Evolutionary conservation across 2,888 invertebrate species (phyloP).

Genomic region (Lithophane ornitopus): DNA sequence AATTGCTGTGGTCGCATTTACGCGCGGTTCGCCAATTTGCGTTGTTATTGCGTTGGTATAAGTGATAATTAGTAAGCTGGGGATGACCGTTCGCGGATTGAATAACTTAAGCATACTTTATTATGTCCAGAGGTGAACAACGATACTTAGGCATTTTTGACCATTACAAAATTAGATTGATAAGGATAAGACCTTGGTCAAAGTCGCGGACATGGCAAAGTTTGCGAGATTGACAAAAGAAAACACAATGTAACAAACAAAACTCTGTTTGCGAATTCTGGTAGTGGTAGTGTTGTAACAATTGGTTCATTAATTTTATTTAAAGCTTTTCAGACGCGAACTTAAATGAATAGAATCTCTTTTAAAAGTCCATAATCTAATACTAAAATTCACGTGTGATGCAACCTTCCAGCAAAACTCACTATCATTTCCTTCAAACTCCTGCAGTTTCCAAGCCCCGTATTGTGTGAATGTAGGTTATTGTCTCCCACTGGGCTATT

Average conservation of each 20-base stretch:
- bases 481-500: slow-evolving; percentile 46
- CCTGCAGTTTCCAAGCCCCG: slow-evolving; percentile 1
- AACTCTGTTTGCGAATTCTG: not conserved
- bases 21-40: not conserved
- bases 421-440: not conserved
- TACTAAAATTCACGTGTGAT: not conserved
- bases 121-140: not conserved
- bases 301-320: not conserved
- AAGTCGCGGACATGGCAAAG: not conserved
- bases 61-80: slow-evolving; percentile 28
- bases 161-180: not conserved
- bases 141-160: not conserved
- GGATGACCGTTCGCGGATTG: slow-evolving; percentile 9
- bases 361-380: not conserved
- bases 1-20: slow-evolving; percentile 29
- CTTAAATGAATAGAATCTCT: not conserved
- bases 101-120: not conserved
- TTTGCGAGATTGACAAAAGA: slow-evolving; percentile 4
- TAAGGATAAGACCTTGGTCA: not conserved
- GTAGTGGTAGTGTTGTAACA: not conserved
- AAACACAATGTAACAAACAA: not conserved
- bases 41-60: slow-evolving; percentile 17
- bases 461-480: slow-evolving; percentile 52
- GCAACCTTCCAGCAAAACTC: not conserved
- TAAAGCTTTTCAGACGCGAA: not conserved